Evolutionary conservation across 1,140 invertebrate species (phyloP).

Genomic region (Camponotus pennsylvanicus): DNA sequence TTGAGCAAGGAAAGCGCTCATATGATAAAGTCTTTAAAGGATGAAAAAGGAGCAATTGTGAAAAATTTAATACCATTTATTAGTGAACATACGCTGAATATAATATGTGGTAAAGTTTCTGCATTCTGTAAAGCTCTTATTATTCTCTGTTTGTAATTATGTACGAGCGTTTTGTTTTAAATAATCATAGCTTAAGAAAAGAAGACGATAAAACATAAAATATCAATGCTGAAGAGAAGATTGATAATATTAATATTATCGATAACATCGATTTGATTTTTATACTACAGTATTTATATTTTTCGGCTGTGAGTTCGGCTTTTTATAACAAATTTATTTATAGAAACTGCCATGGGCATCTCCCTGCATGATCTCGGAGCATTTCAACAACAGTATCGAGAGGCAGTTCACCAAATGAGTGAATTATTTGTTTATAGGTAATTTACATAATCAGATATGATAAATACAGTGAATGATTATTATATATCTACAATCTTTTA

Average conservation of each 20-base stretch:
- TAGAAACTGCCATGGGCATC: constrained; percentile 94
- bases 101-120: constrained; percentile 78
- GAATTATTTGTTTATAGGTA: constrained; percentile 68
- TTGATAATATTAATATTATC: not conserved
- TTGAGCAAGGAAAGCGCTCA: too few species aligned
- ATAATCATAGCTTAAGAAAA: not conserved
- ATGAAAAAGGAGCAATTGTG: constrained; percentile 68
- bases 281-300: not conserved
- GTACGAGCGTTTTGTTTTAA: too few species aligned
- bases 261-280: too few species aligned
- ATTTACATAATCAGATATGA: not conserved
- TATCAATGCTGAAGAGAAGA: not conserved
- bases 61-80: constrained; percentile 89
- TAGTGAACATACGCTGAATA: constrained; percentile 88
- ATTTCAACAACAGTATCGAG: constrained; percentile 88
- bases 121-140: too few species aligned
- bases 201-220: not conserved
- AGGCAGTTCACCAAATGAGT: constrained; percentile 84
- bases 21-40: constrained; percentile 53
- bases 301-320: too few species aligned
- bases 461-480: too few species aligned
- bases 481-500: too few species aligned
- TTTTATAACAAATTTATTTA: constrained; percentile 41
- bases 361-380: constrained; percentile 86
- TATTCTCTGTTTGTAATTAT: too few species aligned